Evolutionary conservation across 2,888 invertebrate species (phyloP).

Genomic region (Lasioglossum marginatum): DNA sequence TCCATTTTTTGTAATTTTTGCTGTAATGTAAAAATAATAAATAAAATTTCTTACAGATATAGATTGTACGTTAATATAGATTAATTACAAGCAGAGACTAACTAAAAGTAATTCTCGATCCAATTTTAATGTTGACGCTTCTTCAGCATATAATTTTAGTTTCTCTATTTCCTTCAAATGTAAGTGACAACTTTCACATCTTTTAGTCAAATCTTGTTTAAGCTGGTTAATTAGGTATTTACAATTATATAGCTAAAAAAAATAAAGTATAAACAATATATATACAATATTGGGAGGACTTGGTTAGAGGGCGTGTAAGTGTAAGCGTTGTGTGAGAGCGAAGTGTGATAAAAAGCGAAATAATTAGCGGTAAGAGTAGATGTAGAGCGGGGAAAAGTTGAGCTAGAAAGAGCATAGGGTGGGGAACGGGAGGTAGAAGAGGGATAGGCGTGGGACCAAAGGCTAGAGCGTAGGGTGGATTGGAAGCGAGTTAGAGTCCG

Average conservation of each 20-base stretch:
- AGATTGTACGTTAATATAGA: background rate
- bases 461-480: no score
- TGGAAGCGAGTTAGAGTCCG: no score
- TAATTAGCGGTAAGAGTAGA: no score
- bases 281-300: no score
- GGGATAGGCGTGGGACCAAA: no score
- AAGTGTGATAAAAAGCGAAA: no score
- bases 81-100: constrained; percentile 32
- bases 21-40: constrained; percentile 36
- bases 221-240: constrained; percentile 68
- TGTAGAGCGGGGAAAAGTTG: no score
- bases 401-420: no score
- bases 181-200: constrained; percentile 60
- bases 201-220: constrained; percentile 67
- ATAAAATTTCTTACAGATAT: background rate
- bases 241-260: constrained; percentile 63
- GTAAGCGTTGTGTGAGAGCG: no score
- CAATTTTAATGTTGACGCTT: constrained; percentile 59
- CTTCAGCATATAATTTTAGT: constrained; percentile 59
- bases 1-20: constrained; percentile 66
- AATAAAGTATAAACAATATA: constrained; percentile 10
- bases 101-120: constrained; percentile 73
- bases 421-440: no score
- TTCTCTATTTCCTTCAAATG: constrained; percentile 71
- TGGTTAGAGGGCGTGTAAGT: no score